Conservation (phyloP, 2,888 invertebrate species). For the Rhopalosiphum nymphaeae region DNA sequence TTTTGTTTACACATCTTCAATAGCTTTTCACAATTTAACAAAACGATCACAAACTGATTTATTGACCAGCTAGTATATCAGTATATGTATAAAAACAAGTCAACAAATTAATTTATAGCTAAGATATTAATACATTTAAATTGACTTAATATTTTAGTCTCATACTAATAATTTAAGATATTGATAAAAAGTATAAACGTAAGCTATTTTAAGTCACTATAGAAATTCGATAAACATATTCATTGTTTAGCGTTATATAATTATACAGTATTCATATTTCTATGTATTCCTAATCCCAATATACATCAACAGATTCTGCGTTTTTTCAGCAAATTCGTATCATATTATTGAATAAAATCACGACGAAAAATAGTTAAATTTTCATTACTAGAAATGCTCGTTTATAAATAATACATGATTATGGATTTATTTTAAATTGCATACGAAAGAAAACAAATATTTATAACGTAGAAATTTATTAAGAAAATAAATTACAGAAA, state of each 20-base stretch:
- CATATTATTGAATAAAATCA: background rate
- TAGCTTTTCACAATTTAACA: background rate
- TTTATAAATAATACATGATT: background rate
- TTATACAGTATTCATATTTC: background rate
- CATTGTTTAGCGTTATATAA: background rate
- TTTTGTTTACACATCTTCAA: background rate
- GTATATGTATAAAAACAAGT: background rate
- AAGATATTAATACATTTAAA: background rate
- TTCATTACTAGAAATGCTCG: background rate
- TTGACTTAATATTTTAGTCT: background rate
- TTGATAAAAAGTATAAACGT: background rate
- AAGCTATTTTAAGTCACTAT: background rate
- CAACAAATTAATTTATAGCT: background rate
- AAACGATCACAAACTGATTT: background rate
- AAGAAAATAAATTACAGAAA: constrained; percentile 2
- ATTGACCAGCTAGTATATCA: background rate
- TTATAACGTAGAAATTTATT: background rate
- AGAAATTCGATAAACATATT: background rate
- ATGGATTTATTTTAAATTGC: background rate
- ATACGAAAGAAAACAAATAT: background rate
- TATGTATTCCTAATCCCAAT: background rate
- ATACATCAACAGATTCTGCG: background rate
- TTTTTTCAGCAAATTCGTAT: background rate
- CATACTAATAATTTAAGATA: background rate
- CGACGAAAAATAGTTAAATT: background rate